Evolutionary conservation across 2,113 vertebrate genomes (phyloP), one percentile per base, ranked within the genome.

Genomic region (Phoenicopterus ruber): DNA sequence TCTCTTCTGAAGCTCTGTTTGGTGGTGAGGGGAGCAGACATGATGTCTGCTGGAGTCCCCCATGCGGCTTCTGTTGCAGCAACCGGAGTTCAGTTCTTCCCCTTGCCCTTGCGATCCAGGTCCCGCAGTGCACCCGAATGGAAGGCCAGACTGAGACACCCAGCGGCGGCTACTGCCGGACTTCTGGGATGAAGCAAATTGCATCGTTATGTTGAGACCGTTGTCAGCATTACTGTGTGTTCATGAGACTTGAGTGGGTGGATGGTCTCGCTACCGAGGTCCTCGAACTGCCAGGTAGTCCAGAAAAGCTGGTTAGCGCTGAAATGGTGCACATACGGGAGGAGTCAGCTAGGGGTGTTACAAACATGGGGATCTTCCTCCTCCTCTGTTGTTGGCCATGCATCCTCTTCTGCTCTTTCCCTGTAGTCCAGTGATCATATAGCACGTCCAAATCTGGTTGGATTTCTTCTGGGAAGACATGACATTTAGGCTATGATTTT

Each of bases 111-210:
- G 2, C 0, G 2, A 7, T 26, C 42, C 69, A 12, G 24, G 26
- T 57, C 31, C 65, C 1, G 1, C 11, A 1, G 38, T 3, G 17
- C 36, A 32, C 46, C 63, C 1, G 1, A 13, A 17, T 7, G 21
- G 46, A 57, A 52, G 61, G 19, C 15, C 70, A 34, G 6, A 7
- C 38, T 12, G 5, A 22, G 61, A 11, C n/a, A 14, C 47, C 52
- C 20, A 17, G 70, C 29, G 6, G 58, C 25, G 36, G n/a, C 58
- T 82, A 7, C 67, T 77, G 74, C 42, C 69, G 32, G 6, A 12
- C 36, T 55, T 59, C 18, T 28, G 40, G 17, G 42, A 25, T 11
- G 63, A 70, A 55, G 17, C 40, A 55, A 54, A n/a, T 28, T 10
- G 65, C 38, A 18, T 76, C 6, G 1, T 50, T 40, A 17, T 7